A percentile compares a stretch with the other conserved stretches of the same genome.
Evolutionary conservation across 1,140 invertebrate genomes (phyloP).

Genomic region (Scaptomyza montana): DNA sequence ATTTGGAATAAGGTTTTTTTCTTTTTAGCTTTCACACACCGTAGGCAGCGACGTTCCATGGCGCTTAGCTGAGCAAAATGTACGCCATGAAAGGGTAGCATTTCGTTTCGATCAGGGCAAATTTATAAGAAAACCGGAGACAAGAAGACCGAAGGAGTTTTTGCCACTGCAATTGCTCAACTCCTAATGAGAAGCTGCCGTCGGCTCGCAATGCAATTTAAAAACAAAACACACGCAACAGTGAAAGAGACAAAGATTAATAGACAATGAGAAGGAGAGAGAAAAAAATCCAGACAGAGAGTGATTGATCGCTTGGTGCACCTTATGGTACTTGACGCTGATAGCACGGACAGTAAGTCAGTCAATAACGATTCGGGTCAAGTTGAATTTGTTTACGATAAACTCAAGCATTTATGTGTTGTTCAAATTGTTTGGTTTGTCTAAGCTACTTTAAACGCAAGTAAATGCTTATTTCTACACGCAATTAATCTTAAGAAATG

Average conservation of each 20-base stretch:
- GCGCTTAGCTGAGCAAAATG: constrained; percentile 65
- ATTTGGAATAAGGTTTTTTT: neutral
- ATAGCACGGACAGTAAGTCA: constrained; percentile 36
- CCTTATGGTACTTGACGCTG: constrained; percentile 28
- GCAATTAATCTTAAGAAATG: neutral
- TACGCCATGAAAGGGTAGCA: constrained; percentile 73
- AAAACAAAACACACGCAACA: neutral
- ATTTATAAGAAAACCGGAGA: no score
- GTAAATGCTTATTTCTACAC: no score
- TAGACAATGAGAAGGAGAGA: neutral
- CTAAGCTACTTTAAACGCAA: neutral
- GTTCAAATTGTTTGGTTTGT: neutral
- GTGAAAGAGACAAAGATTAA: constrained; percentile 1
- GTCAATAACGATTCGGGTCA: constrained; percentile 58
- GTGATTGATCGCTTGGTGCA: constrained; percentile 39
- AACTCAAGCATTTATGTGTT: constrained; percentile 2
- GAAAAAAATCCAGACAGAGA: no score
- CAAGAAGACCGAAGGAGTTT: neutral
- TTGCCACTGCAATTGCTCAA: constrained; percentile 2
- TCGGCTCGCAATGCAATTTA: constrained; percentile 14
- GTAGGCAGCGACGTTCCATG: constrained; percentile 56
- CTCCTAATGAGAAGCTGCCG: constrained; percentile 2
- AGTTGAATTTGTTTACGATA: constrained; percentile 53
- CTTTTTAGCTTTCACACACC: constrained; percentile 29
- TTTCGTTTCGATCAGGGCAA: constrained; percentile 29